These are phyloP conservation scores for Metopia argyrocephala DNA, from an alignment of 2,888 invertebrate species.

Conservation along the genomic window DNA sequence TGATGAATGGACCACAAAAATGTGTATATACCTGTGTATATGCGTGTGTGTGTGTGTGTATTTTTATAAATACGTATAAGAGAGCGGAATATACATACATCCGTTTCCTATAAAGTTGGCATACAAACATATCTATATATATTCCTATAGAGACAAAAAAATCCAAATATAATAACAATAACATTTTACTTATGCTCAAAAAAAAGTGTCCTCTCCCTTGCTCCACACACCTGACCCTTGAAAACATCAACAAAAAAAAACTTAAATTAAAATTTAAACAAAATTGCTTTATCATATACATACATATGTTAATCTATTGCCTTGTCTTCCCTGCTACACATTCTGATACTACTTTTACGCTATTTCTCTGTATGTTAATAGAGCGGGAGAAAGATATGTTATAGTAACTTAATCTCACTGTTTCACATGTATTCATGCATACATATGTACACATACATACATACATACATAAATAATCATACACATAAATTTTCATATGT, in stretches of 20 bases:
- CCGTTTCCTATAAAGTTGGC: background rate
- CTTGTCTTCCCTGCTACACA: background rate
- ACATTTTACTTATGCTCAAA: background rate
- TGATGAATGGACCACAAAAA: too few relatives aligned
- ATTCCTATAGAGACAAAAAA: background rate
- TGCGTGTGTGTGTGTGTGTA: too few relatives aligned
- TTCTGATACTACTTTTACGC: background rate
- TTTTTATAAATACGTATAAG: too few relatives aligned
- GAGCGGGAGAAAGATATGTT: background rate
- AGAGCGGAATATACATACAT: constrained; percentile 8
- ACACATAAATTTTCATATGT: constrained; percentile 16
- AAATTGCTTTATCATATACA: constrained; percentile 50
- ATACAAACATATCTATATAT: background rate
- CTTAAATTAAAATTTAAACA: constrained; percentile 57
- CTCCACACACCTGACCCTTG: background rate
- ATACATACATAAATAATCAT: background rate
- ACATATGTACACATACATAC: background rate
- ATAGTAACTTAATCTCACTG: background rate
- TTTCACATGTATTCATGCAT: constrained; percentile 3
- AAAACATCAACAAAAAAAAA: constrained; percentile 44
- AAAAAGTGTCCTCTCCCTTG: background rate
- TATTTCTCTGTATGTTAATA: background rate
- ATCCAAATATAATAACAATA: constrained; percentile 5
- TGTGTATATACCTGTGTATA: too few relatives aligned
- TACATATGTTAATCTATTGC: constrained; percentile 38